Percentiles rank a stretch among this genome's conserved stretches.
These are phyloP conservation scores for Apis laboriosa DNA, from an alignment of 1,140 invertebrate species.

Conservation along the genomic window DNA sequence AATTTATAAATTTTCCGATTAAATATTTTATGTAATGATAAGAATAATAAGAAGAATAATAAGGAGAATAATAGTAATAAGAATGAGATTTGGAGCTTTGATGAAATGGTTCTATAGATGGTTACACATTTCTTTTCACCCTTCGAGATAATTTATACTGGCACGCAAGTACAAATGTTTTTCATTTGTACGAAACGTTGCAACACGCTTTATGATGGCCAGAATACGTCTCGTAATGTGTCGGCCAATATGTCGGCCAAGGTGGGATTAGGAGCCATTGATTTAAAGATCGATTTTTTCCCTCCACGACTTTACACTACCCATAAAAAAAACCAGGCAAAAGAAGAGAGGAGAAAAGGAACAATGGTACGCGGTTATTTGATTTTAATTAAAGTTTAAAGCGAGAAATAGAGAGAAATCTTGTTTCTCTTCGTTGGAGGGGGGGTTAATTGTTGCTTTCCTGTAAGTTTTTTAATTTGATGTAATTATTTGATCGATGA, in stretches of 20 bases:
- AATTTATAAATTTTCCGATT: too few species aligned
- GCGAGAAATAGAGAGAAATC: background rate
- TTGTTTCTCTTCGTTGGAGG: background rate
- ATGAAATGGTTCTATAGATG: too few species aligned
- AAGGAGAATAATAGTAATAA: too few species aligned
- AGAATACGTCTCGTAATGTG: background rate
- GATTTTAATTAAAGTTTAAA: background rate
- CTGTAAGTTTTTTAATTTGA: too few species aligned
- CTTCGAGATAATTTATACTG: too few species aligned
- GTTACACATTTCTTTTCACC: too few species aligned
- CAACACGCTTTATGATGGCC: background rate
- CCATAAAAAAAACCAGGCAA: background rate
- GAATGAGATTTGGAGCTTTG: too few species aligned
- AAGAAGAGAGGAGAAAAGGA: background rate
- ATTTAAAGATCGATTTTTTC: conserved; percentile 10
- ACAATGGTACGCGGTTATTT: background rate
- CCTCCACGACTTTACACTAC: background rate
- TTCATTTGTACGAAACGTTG: background rate
- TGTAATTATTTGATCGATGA: too few species aligned
- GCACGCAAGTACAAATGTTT: background rate
- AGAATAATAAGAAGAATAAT: too few species aligned
- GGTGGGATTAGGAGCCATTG: background rate
- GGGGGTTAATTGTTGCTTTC: too few species aligned
- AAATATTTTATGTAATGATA: too few species aligned
- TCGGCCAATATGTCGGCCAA: conserved; percentile 26